Percentiles rank a stretch among this genome's conserved stretches.
Evolutionary conservation across 2,888 invertebrate genomes (phyloP).

Genomic region (Brenthis daphne): DNA sequence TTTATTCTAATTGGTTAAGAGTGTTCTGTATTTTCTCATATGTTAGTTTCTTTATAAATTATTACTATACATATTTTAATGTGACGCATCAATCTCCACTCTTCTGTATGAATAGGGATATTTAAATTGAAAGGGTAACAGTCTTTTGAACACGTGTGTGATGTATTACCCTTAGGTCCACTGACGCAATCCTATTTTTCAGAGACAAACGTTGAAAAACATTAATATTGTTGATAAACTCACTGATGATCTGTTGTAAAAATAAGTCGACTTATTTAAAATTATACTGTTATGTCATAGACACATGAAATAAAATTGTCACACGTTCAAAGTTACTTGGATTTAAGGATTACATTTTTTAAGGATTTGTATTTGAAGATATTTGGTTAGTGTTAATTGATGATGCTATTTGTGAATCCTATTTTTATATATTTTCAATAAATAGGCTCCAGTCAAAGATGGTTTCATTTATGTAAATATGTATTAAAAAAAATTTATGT

Average conservation of each 20-base stretch:
- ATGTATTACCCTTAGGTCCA: constrained; percentile 44
- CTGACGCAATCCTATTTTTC: constrained; percentile 43
- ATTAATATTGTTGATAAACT: constrained; percentile 27
- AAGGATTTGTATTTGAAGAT: no score
- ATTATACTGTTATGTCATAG: not conserved
- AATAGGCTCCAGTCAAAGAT: no score
- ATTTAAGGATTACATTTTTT: no score
- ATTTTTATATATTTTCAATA: no score
- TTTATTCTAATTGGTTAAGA: constrained; percentile 35
- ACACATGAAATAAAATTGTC: no score
- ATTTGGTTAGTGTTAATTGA: no score
- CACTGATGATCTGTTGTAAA: constrained; percentile 26
- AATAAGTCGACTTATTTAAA: constrained; percentile 14
- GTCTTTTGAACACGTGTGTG: constrained; percentile 55
- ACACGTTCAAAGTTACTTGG: no score
- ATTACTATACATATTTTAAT: constrained; percentile 63
- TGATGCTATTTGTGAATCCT: no score
- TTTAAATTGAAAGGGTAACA: constrained; percentile 65
- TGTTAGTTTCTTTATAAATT: constrained; percentile 49
- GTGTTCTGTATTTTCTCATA: constrained; percentile 1
- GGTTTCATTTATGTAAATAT: no score
- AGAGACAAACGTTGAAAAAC: constrained; percentile 29
- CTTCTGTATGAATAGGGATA: constrained; percentile 64
- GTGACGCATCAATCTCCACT: constrained; percentile 64
- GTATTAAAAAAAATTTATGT: no score